Evolutionary conservation across 2,888 invertebrate species (phyloP).

Genomic region (Pycnomerus fuliginosus): DNA sequence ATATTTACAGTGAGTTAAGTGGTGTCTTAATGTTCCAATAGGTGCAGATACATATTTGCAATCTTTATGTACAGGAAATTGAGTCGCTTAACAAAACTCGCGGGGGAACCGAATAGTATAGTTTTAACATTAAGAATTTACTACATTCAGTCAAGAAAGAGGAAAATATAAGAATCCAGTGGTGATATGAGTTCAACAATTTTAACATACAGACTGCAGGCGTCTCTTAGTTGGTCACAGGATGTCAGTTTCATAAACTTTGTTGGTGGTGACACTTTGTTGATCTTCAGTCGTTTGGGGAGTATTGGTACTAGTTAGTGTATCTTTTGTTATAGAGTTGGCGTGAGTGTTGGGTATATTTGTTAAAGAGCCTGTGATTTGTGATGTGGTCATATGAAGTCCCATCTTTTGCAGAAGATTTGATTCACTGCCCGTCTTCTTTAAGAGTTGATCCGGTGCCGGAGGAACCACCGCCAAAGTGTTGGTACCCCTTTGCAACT

Average conservation of each 20-base stretch:
- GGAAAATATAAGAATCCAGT: constrained; percentile 39
- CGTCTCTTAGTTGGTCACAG: constrained; percentile 66
- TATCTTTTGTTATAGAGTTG: constrained; percentile 37
- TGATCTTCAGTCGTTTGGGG: constrained; percentile 14
- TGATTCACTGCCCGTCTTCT: constrained; percentile 87
- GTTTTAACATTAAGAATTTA: constrained; percentile 32
- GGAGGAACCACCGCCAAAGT: constrained; percentile 63
- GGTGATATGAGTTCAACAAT: constrained; percentile 39
- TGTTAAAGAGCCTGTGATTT: constrained; percentile 62
- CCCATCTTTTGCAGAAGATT: constrained; percentile 84
- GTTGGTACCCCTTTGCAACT: constrained; percentile 77
- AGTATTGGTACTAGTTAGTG: constrained; percentile 34
- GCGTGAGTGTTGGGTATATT: constrained; percentile 57
- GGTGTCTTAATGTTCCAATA: constrained; percentile 12
- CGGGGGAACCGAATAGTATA: constrained; percentile 10
- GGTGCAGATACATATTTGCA: constrained; percentile 11
- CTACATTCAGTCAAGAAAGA: constrained; percentile 34
- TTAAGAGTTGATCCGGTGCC: constrained; percentile 64
- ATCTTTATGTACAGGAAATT: constrained; percentile 12
- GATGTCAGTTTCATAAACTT: constrained; percentile 92
- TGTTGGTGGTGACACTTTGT: constrained; percentile 56
- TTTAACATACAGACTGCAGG: constrained; percentile 40
- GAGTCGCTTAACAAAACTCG: no score
- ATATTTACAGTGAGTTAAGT: constrained; percentile 7
- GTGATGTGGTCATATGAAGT: constrained; percentile 60